Percentiles rank a stretch among this genome's conserved stretches.
Evolutionary conservation across 1,140 invertebrate genomes (phyloP).

Genomic region (Magallana ariakensis): DNA sequence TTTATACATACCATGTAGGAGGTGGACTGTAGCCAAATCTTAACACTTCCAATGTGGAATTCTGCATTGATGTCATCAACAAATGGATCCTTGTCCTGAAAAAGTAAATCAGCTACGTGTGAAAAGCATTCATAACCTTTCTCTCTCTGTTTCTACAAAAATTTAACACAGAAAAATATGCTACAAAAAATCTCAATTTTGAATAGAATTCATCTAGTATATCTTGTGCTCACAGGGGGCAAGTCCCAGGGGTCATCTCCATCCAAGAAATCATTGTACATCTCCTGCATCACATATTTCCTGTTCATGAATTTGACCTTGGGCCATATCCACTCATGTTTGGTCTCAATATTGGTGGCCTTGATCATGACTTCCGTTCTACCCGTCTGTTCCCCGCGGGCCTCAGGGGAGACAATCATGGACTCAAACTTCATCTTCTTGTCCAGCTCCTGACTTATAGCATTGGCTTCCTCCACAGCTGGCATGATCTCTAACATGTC

Average conservation of each 20-base stretch:
- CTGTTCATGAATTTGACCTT: constrained; percentile 83
- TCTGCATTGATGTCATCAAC: constrained; percentile 82
- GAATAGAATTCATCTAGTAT: not conserved
- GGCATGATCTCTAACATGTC: constrained; percentile 83
- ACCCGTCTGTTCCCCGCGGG: constrained; percentile 80
- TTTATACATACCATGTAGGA: constrained; percentile 80
- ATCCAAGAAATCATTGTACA: constrained; percentile 83
- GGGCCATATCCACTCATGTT: constrained; percentile 83
- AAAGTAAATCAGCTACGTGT: not conserved
- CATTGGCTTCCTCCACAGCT: constrained; percentile 83
- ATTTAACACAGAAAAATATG: no score
- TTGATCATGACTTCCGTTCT: constrained; percentile 82
- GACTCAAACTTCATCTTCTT: constrained; percentile 84
- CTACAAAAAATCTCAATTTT: not conserved
- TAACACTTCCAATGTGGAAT: constrained; percentile 83
- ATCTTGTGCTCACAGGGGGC: constrained; percentile 77
- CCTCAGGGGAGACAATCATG: constrained; percentile 83
- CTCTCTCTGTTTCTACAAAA: no score
- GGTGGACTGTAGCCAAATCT: constrained; percentile 83
- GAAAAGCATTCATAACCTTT: no score
- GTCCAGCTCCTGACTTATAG: constrained; percentile 83
- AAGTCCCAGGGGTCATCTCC: constrained; percentile 81
- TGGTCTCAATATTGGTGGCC: constrained; percentile 82
- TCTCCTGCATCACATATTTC: constrained; percentile 84
- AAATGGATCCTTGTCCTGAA: constrained; percentile 84